A percentile compares a stretch with the other conserved stretches of the same genome.
phyloP scores from a whole-genome alignment of 2,888 invertebrate species.

The Hypselothyrea guttata region DNA sequence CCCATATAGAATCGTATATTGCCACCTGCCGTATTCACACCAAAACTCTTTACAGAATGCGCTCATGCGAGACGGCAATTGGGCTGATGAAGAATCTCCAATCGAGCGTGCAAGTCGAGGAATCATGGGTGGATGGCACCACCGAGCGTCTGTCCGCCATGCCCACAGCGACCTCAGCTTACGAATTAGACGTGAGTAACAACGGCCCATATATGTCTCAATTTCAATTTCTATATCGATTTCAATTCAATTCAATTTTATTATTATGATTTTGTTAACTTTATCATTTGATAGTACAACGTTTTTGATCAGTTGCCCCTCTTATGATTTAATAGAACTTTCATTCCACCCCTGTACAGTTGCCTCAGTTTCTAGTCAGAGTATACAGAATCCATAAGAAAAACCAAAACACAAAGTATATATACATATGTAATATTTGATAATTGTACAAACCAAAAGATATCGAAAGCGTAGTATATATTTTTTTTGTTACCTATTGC shows the following conservation, averaged over 20 bases:
- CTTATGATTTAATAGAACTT: conserved; percentile 15
- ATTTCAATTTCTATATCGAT: conserved; percentile 1
- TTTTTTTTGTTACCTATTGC: too few species aligned
- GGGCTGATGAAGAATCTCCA: conserved; percentile 95
- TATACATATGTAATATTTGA: conserved; percentile 40
- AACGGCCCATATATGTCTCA: conserved; percentile 1
- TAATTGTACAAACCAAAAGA: conserved; percentile 40
- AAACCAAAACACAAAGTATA: conserved; percentile 70
- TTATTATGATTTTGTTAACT: conserved; percentile 29
- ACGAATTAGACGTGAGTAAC: conserved; percentile 82
- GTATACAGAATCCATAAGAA: conserved; percentile 14
- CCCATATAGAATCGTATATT: conserved; percentile 10
- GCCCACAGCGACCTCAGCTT: conserved; percentile 85
- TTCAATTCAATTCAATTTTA: conserved; percentile 12
- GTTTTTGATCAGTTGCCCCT: conserved; percentile 41
- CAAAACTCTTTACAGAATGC: conserved; percentile 85
- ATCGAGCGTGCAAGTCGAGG: conserved; percentile 92
- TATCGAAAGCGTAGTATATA: conserved; percentile 55
- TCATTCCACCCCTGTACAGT: conserved; percentile 54
- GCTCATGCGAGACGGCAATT: conserved; percentile 95
- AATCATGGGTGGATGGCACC: conserved; percentile 94
- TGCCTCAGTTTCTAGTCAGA: conserved; percentile 34
- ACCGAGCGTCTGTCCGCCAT: conserved; percentile 90
- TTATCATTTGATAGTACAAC: conserved; percentile 30
- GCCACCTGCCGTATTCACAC: conserved; percentile 22